Evolutionary conservation across 2,797 vertebrate species (phyloP), one percentile per base, ranked within the genome.

Genomic region (Chelon labrosus): DNA sequence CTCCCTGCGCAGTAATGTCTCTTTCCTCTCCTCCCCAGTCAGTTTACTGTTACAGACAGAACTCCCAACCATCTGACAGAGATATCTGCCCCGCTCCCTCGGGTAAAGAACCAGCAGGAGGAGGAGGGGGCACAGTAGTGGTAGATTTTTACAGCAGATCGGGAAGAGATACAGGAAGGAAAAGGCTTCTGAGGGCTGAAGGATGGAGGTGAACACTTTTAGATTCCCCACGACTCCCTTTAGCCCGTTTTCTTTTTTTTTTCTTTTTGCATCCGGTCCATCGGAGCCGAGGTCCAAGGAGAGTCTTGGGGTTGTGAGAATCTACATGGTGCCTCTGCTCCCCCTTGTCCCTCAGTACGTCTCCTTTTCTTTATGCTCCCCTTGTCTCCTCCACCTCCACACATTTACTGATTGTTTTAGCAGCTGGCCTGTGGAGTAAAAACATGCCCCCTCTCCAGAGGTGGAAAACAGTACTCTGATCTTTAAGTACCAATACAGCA

Each of bases 351-450:
- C 67, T 39, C 42, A 66, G 50, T 70, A 49, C 49, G 70, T 73
- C 82, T 77, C 70, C 65, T 60, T 83, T 78, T 78, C 79, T 87
- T 87, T 80, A 83, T 38, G 31, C 42, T 80, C 59, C 83, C 67
- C 77, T 77, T 60, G 68, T 83, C 80, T 82, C 68, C 55, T 77
- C 84, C 89, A 85, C 87, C 87, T 91, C 85, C 86, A 80, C 82
- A 84, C 78, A 52, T 51, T 84, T 65, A 53, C 87, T 89, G 91
- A 94, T 93, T 93, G 89, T 93, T 94, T 94, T 89, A 94, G 88
- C 93, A 94, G 92, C 92, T 94, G 93, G 83, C 44, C 69, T 50
- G n/a, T 53, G 25, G 83, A 87, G 80, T 75, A 82, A 79, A 88
- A 87, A 90, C 72, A 75, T 56, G 81, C 73, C 78, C 84, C 52